Base-by-base conservation (phyloP, 2,888 invertebrate species). In the Ommatoiulus sabulosus region DNA sequence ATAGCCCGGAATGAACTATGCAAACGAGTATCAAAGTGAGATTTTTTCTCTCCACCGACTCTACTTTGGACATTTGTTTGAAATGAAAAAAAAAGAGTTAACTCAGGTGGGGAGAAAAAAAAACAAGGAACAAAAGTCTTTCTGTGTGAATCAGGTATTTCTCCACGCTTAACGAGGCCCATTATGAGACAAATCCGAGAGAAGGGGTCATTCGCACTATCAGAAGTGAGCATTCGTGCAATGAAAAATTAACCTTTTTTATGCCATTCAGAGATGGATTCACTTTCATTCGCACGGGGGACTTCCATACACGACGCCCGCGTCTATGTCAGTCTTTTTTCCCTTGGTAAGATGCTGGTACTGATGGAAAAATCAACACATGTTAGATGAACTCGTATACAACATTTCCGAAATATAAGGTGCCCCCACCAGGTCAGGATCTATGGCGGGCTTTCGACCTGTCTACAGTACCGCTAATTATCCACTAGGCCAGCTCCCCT, bases 161-260 rank as follows among this genome's bases (percentile, higher is more conserved):
- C 72, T 72, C 72, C 72, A 72, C 72, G 72, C 72, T 72, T 72
- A 72, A 72, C 72, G 72, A 72, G 72, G 72, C 24, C 72, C 72
- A 72, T 72, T 72, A 72, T 72, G 72, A 72, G 72, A 72, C 72
- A 72, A 24, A 24, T 72, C 24, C 72, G 20, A 8, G 3, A 72
- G 72, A 72, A 72, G 72, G 72, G 72, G 72, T 72, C 72, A 72
- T 72, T 72, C 72, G 72, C 72, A 72, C 72, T n/a, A 10, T 24
- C 24, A 72, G 1, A 24, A 72, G 10, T 72, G 72, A 0, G 24
- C 72, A 5, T 72, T 72, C 72, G 72, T 72, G 24, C 72, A 24
- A 72, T 5, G 24, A 72, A 72, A 72, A 72, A 72, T 72, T 72
- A 72, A 72, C 72, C 72, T 24, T 72, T 72, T 72, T 72, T 72